These are phyloP conservation scores for Campoplex capitator DNA, from an alignment of 2,888 invertebrate species.

Conservation along the genomic window DNA sequence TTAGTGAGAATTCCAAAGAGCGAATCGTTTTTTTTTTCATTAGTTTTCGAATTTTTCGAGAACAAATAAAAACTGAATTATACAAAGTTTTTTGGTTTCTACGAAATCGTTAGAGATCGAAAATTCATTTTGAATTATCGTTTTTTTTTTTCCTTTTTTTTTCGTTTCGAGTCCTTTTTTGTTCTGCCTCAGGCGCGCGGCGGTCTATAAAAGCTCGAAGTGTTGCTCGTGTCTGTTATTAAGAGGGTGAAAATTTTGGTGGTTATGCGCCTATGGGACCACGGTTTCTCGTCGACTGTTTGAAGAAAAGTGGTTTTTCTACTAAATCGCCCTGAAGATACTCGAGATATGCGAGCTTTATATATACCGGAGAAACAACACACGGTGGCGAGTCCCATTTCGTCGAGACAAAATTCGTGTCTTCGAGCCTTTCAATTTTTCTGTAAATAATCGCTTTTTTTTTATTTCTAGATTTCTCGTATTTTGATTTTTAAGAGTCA, in stretches of 20 bases:
- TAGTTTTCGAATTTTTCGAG: too few species aligned
- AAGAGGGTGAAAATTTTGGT: conserved; percentile 53
- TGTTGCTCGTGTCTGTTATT: conserved; percentile 37
- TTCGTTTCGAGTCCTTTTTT: not conserved
- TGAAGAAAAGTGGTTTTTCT: conserved; percentile 33
- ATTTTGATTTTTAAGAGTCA: not conserved
- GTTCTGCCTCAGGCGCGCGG: conserved; percentile 1
- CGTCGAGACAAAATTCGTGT: conserved; percentile 34
- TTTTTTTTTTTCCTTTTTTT: too few species aligned
- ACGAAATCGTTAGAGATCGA: too few species aligned
- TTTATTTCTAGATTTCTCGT: not conserved
- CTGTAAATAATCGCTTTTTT: conserved; percentile 1
- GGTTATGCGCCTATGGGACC: conserved; percentile 36
- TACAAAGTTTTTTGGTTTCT: not conserved
- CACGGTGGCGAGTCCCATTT: conserved; percentile 11
- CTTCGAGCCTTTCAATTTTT: conserved; percentile 45
- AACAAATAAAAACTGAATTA: not conserved
- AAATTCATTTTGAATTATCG: not conserved
- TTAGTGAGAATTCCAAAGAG: too few species aligned
- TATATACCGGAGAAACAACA: not conserved
- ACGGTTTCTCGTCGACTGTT: conserved; percentile 21
- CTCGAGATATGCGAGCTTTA: not conserved
- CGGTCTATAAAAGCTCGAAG: not conserved
- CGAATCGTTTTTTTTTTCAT: too few species aligned
- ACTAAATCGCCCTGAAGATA: not conserved